These are phyloP conservation scores for Melipona quadrifasciata DNA, from an alignment of 1,140 invertebrate genomes.

Conservation along the genomic window DNA sequence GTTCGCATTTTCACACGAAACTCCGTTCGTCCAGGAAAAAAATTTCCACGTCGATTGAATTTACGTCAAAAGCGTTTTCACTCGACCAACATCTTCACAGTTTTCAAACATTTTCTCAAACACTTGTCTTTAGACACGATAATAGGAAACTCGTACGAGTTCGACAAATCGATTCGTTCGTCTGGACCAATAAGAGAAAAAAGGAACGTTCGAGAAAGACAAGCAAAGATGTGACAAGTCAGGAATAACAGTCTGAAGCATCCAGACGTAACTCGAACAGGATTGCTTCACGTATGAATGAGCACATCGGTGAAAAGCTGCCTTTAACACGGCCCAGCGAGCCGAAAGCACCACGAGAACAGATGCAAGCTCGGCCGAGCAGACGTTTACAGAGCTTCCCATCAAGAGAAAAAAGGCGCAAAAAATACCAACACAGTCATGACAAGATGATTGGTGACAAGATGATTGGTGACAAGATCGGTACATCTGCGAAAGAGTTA, in stretches of 20 bases:
- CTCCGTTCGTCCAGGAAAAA: no score
- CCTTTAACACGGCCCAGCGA: constrained; percentile 55
- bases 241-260: neutral
- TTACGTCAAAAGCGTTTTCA: no score
- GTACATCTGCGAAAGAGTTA: no score
- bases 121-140: no score
- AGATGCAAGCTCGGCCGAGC: constrained; percentile 5
- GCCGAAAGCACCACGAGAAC: constrained; percentile 45
- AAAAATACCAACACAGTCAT: neutral
- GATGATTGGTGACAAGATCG: neutral
- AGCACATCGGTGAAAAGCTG: constrained; percentile 51
- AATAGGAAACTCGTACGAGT: neutral
- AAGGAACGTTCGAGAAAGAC: no score
- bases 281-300: constrained; percentile 13
- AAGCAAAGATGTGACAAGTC: neutral
- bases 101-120: no score
- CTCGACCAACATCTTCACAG: no score
- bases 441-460: neutral
- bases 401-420: neutral
- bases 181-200: neutral
- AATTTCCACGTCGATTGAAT: no score
- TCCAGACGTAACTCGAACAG: constrained; percentile 10
- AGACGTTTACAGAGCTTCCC: neutral
- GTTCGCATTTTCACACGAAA: no score
- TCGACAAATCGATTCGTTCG: neutral